Base-by-base conservation (phyloP, 2,888 invertebrate species). In the Sisyra nigra region DNA sequence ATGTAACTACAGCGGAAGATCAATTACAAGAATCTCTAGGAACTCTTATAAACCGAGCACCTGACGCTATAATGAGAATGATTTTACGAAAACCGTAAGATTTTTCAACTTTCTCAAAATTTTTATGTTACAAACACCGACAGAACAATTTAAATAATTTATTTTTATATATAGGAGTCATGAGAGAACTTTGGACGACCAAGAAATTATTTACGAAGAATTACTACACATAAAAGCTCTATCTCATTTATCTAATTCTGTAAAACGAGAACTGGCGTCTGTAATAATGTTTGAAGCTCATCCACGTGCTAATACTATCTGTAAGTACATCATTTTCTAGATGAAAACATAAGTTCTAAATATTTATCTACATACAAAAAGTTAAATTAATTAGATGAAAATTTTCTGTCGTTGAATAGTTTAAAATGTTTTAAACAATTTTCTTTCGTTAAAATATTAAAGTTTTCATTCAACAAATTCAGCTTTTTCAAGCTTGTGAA, bases 171-270 rank as follows among this genome's bases (percentile, higher is more conserved):
- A 13, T 60, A 85, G 84, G 50, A 74, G 77, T 36, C 74, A 79
- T 54, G 84, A 86, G 57, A 66, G 87, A 49, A 80, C 78, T 10
- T 65, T 72, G 11, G 84, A 85, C 56, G 87, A 87, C 60, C 62
- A 85, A 55, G 84, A 86, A 60, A 71, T 79, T 48, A 84, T 87
- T 49, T 86, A 82, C 57, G 85, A 86, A 54, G 86, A 87, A 56
- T 66, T 88, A 41, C 67, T 84, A 48, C 83, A 84, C 57, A 82
- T 87, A 53, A 78, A 83, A 53, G 84, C 86, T 11, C 65, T 87
- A 46, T 75, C 83, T 5, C 84, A 87, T 62, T 66, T 87, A 44
- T 81, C 82, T 47, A 83, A 81, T 52, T 80, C 82, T 54, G 81
- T 87, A 47, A 86, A 84, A 61, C 66, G 81, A 46, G 85, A 87